These are phyloP conservation scores for Graphium colonna DNA, from an alignment of 2,888 invertebrate genomes.

Conservation along the genomic window DNA sequence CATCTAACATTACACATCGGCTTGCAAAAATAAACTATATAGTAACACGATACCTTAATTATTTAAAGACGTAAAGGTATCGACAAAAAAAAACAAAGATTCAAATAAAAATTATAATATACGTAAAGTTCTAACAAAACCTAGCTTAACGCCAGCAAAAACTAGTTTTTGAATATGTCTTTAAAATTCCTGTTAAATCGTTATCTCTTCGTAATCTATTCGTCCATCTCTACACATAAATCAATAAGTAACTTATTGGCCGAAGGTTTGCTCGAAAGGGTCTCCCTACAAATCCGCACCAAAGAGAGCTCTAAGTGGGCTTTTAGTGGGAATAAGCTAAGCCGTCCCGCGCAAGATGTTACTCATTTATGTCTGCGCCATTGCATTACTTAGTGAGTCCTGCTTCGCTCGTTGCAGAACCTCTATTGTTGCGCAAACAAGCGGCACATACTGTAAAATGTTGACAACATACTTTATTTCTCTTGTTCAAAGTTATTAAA, in stretches of 20 bases:
- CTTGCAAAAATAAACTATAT: too few species aligned
- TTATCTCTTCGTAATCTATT: background rate
- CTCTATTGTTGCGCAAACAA: constrained; percentile 5
- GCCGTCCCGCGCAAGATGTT: constrained; percentile 71
- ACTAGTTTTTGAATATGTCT: too few species aligned
- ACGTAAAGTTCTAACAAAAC: too few species aligned
- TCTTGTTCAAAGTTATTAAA: background rate
- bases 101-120: too few species aligned
- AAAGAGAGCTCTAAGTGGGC: constrained; percentile 77
- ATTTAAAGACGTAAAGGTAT: too few species aligned
- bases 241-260: constrained; percentile 64
- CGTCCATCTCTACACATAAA: constrained; percentile 33
- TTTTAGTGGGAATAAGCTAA: constrained; percentile 76
- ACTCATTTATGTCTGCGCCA: constrained; percentile 65
- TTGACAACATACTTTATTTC: background rate
- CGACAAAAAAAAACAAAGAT: too few species aligned
- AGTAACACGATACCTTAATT: too few species aligned
- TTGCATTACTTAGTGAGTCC: constrained; percentile 49
- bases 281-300: constrained; percentile 69
- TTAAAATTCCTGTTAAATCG: too few species aligned
- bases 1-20: too few species aligned
- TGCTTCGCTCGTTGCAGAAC: constrained; percentile 26
- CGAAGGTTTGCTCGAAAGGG: constrained; percentile 62
- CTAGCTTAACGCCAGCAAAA: too few species aligned
- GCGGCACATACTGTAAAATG: background rate